Evolutionary conservation across 2,888 invertebrate species (phyloP), one percentile per base, ranked within the genome.

Genomic region (Chrysodeixis includens): DNA sequence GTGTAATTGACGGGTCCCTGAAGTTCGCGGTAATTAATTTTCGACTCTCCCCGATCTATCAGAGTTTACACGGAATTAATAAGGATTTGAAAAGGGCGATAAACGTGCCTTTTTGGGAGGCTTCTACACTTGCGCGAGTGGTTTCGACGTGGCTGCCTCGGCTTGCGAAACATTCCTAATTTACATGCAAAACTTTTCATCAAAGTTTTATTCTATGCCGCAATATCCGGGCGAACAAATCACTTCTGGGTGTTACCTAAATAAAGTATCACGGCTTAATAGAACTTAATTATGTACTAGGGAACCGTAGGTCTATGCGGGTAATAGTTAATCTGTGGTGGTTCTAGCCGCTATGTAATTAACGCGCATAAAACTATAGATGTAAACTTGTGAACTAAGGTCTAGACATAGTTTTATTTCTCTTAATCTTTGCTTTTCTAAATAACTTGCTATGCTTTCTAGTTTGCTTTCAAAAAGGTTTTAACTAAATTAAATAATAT

Each of bases 11-110:
- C 87, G 85, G 86, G 82, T 82, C 83, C 82, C 83, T 80, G 75
- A 90, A 88, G 86, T 87, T 87, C 66, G 79, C 35, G 81, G 86
- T 88, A 88, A 91, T 91, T 90, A 89, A 90, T 90, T 88, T 88
- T 83, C 81, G 77, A 84, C 79, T 81, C 81, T 74, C 75, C 73
- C 70, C 83, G 76, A 86, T 88, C 86, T 85, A 86, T 87, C 82
- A 76, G 73, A 87, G 83, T 86, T 86, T 82, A 83, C 81, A 82
- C 77, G 79, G 80, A 81, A 79, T 79, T 80, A 78, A 82, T 78
- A 78, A 74, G 62, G 79, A 71, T 81, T 80, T 67, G 49, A 30
- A 53, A 65, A 73, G 55, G 67, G 59, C 65, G 63, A 77, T 71
- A 72, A 69, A 54, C 70, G 81, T 56, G 62, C 66, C 74, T 71